These are phyloP conservation scores for Operophtera brumata DNA, from an alignment of 2,888 invertebrate genomes.

Conservation along the genomic window DNA sequence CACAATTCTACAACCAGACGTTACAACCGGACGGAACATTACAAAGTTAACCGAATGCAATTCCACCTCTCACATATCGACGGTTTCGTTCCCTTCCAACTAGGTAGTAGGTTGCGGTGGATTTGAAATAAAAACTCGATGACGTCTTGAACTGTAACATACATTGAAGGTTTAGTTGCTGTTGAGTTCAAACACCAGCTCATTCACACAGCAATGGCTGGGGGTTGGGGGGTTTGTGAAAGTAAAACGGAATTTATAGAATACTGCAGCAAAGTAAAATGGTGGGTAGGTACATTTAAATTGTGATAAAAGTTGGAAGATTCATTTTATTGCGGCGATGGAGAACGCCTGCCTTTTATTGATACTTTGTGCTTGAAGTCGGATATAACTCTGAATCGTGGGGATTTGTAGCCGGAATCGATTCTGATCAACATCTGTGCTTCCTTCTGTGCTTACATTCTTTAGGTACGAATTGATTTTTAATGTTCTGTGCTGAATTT, in stretches of 20 bases:
- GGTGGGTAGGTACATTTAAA: conserved; percentile 28
- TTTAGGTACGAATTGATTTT: background rate
- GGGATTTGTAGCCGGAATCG: conserved; percentile 20
- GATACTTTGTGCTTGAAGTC: conserved; percentile 23
- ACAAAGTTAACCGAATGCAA: background rate
- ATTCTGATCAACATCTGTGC: conserved; percentile 16
- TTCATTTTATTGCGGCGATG: conserved; percentile 24
- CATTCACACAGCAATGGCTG: background rate
- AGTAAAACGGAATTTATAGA: conserved; percentile 13
- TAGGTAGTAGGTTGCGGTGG: background rate
- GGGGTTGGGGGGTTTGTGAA: background rate
- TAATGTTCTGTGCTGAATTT: background rate
- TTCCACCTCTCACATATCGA: background rate
- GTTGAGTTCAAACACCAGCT: background rate
- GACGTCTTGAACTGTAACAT: background rate
- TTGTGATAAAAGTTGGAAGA: conserved; percentile 25
- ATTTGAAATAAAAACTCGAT: background rate
- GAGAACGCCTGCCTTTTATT: conserved; percentile 29
- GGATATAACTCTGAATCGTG: conserved; percentile 10
- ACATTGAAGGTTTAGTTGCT: conserved; percentile 4
- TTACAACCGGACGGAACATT: conserved; percentile 2
- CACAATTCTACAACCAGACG: conserved; percentile 8
- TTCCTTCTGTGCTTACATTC: no score
- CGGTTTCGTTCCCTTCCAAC: background rate
- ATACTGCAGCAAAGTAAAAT: conserved; percentile 23